These are phyloP conservation scores for Drosophila cardini DNA, from an alignment of 1,140 invertebrate species.

Conservation along the genomic window DNA sequence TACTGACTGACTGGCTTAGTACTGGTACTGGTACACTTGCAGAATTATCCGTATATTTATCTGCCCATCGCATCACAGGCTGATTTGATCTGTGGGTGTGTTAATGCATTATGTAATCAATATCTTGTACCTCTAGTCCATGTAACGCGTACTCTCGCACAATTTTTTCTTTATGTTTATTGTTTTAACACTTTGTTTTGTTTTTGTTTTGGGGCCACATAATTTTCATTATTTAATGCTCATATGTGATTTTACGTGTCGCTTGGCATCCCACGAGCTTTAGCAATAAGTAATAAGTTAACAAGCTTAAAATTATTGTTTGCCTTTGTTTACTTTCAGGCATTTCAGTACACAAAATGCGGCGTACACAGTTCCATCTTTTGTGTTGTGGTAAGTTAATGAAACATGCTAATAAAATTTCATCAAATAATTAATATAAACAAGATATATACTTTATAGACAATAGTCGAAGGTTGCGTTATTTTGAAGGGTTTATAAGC, in stretches of 20 bases:
- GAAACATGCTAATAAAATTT: conserved; percentile 11
- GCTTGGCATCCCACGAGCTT: conserved; percentile 64
- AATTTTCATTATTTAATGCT: conserved; percentile 71
- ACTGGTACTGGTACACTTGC: too few species aligned
- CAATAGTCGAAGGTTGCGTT: too few species aligned
- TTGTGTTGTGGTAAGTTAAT: conserved; percentile 63
- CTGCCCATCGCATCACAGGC: conserved; percentile 45
- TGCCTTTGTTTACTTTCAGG: conserved; percentile 51
- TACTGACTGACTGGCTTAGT: conserved; percentile 42
- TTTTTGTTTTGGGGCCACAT: conserved; percentile 33
- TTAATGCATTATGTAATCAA: conserved; percentile 62
- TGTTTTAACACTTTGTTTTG: conserved; percentile 54
- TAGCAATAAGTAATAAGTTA: conserved; percentile 76
- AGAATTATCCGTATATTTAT: conserved; percentile 32
- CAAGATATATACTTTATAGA: neutral
- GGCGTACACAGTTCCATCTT: conserved; percentile 44
- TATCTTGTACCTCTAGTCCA: conserved; percentile 47
- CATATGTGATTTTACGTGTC: conserved; percentile 50
- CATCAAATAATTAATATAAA: conserved; percentile 3
- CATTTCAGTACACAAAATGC: conserved; percentile 70
- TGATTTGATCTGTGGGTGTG: conserved; percentile 51
- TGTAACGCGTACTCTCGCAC: conserved; percentile 50
- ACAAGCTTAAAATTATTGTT: conserved; percentile 47
- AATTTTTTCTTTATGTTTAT: conserved; percentile 62
- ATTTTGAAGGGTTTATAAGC: too few species aligned